These are phyloP conservation scores for Monopis laevigella DNA, from an alignment of 2,888 invertebrate genomes.

Conservation along the genomic window DNA sequence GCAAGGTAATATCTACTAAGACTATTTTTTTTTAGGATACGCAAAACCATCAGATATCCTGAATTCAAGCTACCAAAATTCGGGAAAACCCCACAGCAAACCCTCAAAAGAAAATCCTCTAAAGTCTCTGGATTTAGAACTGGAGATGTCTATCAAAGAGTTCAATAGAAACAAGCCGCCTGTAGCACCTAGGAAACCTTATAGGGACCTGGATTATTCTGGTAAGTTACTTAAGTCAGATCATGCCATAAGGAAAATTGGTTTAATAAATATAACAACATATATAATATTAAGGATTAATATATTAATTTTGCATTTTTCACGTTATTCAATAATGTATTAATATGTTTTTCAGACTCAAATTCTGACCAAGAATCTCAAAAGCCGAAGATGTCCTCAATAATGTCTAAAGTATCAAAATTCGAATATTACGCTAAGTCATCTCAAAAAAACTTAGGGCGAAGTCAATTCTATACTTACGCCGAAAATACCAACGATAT, in stretches of 20 bases:
- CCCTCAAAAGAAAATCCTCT: constrained; percentile 40
- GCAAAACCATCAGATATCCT: constrained; percentile 31
- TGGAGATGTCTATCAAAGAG: constrained; percentile 55
- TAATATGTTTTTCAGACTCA: constrained; percentile 26
- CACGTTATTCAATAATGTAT: background rate
- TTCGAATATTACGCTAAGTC: constrained; percentile 80
- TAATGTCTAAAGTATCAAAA: constrained; percentile 81
- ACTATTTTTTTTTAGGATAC: constrained; percentile 36
- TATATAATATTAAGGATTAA: background rate
- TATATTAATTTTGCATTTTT: background rate
- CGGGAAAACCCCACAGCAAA: constrained; percentile 24
- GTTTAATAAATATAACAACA: background rate
- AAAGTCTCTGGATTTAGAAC: constrained; percentile 41
- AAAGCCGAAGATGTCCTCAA: constrained; percentile 53
- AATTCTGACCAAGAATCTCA: constrained; percentile 55
- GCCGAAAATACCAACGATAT: constrained; percentile 36
- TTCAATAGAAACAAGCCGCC: constrained; percentile 72
- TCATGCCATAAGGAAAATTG: background rate
- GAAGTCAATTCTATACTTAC: constrained; percentile 53
- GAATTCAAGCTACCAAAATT: constrained; percentile 42
- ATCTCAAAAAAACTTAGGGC: constrained; percentile 61
- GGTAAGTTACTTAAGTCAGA: too few relatives aligned
- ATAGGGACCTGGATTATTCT: constrained; percentile 45
- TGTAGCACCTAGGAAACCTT: constrained; percentile 69
- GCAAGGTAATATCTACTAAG: too few relatives aligned